These are phyloP conservation scores for Tupaia tana DNA, from an alignment of 2,113 vertebrate species.

Conservation along the genomic window DNA sequence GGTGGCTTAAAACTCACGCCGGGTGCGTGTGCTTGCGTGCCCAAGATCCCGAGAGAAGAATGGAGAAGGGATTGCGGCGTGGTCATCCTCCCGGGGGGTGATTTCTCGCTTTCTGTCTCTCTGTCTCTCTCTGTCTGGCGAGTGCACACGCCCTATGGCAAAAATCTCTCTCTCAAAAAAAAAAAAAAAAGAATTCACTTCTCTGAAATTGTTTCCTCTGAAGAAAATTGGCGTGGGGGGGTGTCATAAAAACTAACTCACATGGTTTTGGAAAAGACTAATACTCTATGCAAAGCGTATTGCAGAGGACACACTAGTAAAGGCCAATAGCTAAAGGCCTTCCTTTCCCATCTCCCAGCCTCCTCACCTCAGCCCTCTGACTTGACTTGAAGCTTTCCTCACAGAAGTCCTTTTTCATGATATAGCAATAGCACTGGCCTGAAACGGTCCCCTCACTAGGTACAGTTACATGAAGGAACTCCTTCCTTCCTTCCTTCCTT, in stretches of 20 bases:
- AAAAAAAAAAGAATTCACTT: no score
- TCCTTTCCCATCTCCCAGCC: neutral
- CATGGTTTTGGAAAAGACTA: slow-evolving; percentile 18
- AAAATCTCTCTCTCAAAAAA: no score
- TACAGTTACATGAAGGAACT: neutral
- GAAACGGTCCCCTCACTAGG: neutral
- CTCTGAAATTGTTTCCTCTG: slow-evolving; percentile 42
- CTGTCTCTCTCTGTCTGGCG: no score
- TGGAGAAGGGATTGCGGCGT: no score
- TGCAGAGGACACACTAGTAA: neutral
- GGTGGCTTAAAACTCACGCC: no score
- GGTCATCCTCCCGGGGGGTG: no score
- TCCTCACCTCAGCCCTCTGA: neutral
- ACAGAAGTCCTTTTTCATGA: neutral
- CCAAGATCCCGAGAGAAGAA: no score
- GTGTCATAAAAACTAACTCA: slow-evolving; percentile 21
- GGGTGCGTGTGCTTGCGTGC: no score
- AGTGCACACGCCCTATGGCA: no score
- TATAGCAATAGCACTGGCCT: neutral
- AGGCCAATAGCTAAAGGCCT: neutral
- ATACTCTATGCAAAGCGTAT: neutral
- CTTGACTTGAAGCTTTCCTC: neutral
- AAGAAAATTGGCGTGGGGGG: neutral
- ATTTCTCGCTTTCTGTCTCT: no score
- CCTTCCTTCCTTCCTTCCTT: neutral